Conservation (phyloP, 1,140 invertebrate species). For the Drosophila mayri region DNA sequence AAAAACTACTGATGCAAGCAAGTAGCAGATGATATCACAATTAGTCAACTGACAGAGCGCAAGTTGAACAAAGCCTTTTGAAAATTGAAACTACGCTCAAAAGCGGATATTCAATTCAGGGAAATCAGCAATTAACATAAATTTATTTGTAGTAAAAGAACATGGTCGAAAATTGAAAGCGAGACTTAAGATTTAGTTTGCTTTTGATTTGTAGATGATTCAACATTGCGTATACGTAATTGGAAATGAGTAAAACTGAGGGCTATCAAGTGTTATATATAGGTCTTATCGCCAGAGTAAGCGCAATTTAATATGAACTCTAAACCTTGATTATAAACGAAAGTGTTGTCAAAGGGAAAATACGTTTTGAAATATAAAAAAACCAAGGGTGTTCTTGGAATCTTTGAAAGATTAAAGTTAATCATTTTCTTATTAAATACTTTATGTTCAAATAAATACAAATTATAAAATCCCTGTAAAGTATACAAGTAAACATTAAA, state of each 20-base stretch:
- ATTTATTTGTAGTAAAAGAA: constrained; percentile 33
- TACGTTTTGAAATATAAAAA: constrained; percentile 14
- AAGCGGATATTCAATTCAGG: constrained; percentile 23
- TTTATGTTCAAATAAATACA: background rate
- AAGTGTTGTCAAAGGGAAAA: constrained; percentile 15
- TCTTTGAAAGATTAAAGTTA: background rate
- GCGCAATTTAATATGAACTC: constrained; percentile 25
- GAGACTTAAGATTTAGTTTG: constrained; percentile 2
- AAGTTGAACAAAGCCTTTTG: constrained; percentile 32
- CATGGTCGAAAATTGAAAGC: background rate
- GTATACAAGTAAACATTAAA: background rate
- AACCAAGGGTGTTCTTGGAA: background rate
- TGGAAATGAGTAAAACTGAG: constrained; percentile 1
- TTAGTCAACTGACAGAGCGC: constrained; percentile 50
- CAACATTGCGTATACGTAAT: constrained; percentile 54
- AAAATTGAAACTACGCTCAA: constrained; percentile 25
- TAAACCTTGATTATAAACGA: constrained; percentile 39
- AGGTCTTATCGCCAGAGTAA: constrained; percentile 30
- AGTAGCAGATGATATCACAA: constrained; percentile 69
- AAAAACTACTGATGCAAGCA: constrained; percentile 40
- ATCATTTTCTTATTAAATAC: background rate
- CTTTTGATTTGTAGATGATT: constrained; percentile 36
- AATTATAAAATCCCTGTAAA: background rate
- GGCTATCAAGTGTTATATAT: constrained; percentile 1
- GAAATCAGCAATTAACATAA: constrained; percentile 62